These are phyloP conservation scores for Chrysolina oricalcia DNA, from an alignment of 2,888 invertebrate species.

Conservation along the genomic window DNA sequence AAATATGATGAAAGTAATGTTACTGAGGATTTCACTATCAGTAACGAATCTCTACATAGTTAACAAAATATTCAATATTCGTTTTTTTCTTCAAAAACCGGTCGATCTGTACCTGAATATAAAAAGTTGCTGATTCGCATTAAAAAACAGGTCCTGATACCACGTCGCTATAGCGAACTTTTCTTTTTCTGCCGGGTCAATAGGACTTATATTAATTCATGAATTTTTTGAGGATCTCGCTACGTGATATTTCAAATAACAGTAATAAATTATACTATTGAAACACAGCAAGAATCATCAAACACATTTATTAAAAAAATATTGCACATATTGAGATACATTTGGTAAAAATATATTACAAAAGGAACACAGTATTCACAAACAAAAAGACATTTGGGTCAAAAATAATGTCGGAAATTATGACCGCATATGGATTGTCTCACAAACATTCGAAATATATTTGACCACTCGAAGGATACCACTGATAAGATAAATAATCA, in stretches of 20 bases:
- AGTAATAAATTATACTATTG: background rate
- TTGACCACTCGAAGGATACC: background rate
- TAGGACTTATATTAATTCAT: background rate
- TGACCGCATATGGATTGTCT: background rate
- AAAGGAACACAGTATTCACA: conserved; percentile 58
- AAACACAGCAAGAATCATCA: conserved; percentile 32
- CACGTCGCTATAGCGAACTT: background rate
- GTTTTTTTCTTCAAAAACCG: background rate
- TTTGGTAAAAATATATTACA: conserved; percentile 63
- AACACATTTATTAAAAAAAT: conserved; percentile 54
- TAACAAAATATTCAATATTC: conserved; percentile 2
- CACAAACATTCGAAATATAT: background rate
- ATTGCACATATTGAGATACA: conserved; percentile 49
- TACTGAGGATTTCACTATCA: background rate
- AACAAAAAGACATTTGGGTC: background rate
- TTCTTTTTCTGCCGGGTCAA: background rate
- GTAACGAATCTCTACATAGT: background rate
- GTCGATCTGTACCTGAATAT: conserved; percentile 1
- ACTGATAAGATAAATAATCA: conserved; percentile 53
- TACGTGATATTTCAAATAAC: no score
- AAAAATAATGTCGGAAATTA: background rate
- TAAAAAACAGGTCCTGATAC: conserved; percentile 1
- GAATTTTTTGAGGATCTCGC: no score
- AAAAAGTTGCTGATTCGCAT: background rate
- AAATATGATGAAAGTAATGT: no score